Conservation (phyloP, 2,888 invertebrate species). For the Ochropleura leucogaster region DNA sequence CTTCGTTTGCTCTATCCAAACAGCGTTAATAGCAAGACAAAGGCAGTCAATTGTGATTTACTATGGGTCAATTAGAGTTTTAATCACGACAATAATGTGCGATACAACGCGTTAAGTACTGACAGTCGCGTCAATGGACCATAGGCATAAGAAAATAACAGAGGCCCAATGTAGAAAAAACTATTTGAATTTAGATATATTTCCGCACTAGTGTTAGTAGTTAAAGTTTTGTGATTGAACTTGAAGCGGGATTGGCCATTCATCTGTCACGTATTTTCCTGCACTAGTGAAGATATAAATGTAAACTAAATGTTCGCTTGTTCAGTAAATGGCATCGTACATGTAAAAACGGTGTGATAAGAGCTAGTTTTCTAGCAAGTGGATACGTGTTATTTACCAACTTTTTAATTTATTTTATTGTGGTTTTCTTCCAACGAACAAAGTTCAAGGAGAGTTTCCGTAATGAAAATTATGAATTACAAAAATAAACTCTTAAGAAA, state of each 20-base stretch:
- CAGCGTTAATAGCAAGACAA: slow-evolving; percentile 78
- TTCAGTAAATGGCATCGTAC: not conserved
- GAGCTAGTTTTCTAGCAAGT: not conserved
- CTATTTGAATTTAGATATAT: no score
- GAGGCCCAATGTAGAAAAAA: slow-evolving; percentile 4
- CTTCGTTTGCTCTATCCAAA: slow-evolving; percentile 69
- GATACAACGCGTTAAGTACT: slow-evolving; percentile 85
- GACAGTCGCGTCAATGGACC: slow-evolving; percentile 78
- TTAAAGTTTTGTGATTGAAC: not conserved
- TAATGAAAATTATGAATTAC: not conserved
- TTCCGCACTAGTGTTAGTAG: no score
- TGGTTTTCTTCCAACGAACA: not conserved
- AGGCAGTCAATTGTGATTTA: slow-evolving; percentile 89
- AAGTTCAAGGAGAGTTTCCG: not conserved
- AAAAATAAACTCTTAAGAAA: not conserved
- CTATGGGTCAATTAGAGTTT: slow-evolving; percentile 89
- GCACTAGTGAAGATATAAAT: not conserved
- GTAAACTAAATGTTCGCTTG: not conserved
- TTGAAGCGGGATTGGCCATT: not conserved
- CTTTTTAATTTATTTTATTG: no score
- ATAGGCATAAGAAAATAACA: slow-evolving; percentile 70
- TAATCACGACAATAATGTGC: slow-evolving; percentile 89
- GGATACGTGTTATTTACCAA: no score
- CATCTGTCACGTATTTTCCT: not conserved
- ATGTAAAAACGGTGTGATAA: not conserved